phyloP scores from a whole-genome alignment of 2,113 vertebrate genomes.

The Quiscalus mexicanus region DNA sequence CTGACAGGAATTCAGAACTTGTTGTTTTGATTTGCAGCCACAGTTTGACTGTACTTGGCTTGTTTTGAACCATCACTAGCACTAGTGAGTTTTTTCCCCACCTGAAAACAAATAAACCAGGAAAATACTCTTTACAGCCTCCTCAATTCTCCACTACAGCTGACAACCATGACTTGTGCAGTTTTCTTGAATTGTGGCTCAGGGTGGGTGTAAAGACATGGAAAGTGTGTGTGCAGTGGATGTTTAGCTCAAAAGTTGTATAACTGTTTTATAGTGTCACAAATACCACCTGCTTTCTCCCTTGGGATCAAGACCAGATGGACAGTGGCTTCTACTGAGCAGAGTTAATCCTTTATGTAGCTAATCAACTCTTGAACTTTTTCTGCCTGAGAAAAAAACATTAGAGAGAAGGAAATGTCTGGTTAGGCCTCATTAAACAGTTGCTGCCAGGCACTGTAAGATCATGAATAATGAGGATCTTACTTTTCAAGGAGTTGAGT shows the following conservation, averaged over 20 bases:
- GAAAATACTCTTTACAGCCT: not conserved
- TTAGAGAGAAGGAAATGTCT: not conserved
- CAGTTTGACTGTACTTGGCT: not conserved
- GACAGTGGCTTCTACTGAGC: not conserved
- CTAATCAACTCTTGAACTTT: not conserved
- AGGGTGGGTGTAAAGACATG: not conserved
- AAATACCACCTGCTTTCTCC: not conserved
- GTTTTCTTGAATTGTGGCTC: not conserved
- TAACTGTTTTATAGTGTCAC: not conserved
- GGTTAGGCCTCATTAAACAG: not conserved
- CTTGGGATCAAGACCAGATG: conserved; percentile 10
- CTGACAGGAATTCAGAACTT: not conserved
- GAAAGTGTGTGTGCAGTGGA: not conserved
- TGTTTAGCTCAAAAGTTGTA: not conserved
- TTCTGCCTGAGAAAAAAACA: not conserved
- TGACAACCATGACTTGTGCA: not conserved
- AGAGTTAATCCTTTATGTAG: not conserved
- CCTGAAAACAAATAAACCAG: not conserved
- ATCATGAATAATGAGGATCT: not conserved
- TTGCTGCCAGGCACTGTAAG: not conserved
- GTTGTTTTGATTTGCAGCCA: not conserved
- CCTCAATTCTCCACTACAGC: not conserved
- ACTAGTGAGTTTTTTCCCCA: not conserved
- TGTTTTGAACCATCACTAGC: not conserved
- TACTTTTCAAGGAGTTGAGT: not conserved